phyloP scores from a whole-genome alignment of 2,888 invertebrate species.

The Acholoe squamosa region DNA sequence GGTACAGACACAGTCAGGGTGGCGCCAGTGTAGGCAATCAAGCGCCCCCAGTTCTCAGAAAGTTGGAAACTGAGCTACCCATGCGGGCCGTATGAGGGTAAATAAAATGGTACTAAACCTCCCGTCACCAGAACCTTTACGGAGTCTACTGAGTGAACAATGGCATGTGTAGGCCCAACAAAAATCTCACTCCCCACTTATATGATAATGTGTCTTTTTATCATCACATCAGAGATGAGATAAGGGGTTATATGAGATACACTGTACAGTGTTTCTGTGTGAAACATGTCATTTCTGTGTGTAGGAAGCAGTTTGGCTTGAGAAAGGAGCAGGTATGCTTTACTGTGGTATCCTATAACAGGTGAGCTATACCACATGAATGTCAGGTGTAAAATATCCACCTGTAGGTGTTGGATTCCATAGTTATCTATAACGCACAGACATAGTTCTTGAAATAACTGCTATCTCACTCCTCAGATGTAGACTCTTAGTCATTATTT shows the following conservation, averaged over 20 bases:
- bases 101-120: conserved; percentile 3
- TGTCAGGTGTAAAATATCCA: neutral
- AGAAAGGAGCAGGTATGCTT: neutral
- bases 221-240: too few species aligned
- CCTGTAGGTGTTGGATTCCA: conserved; percentile 16
- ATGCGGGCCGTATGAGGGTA: neutral
- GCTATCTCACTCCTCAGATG: too few species aligned
- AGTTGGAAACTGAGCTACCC: neutral
- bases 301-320: neutral
- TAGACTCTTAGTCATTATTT: neutral
- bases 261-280: neutral
- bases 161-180: conserved; percentile 5
- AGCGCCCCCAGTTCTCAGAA: neutral
- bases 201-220: neutral
- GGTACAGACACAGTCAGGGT: neutral
- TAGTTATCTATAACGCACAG: neutral
- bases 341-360: too few species aligned
- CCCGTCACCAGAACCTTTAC: neutral
- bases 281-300: neutral
- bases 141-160: conserved; percentile 8
- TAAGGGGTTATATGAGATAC: neutral
- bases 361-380: neutral
- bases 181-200: neutral
- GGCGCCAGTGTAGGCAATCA: neutral
- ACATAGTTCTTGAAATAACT: too few species aligned